A percentile compares a stretch with the other conserved stretches of the same genome.
Evolutionary conservation across 2,888 invertebrate genomes (phyloP).

Genomic region (Cheilosia vernalis): DNA sequence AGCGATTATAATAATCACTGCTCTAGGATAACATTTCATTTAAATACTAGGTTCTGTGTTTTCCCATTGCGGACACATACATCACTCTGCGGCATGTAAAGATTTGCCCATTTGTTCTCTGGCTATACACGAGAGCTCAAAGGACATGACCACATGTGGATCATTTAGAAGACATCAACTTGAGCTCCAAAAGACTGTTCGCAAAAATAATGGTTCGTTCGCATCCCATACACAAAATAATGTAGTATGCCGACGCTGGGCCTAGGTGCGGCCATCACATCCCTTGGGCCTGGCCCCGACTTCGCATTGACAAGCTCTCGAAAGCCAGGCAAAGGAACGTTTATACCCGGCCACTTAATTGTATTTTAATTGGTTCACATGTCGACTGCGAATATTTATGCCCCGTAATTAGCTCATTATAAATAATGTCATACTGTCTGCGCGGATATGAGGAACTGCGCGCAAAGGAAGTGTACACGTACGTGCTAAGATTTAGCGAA

Average conservation of each 20-base stretch:
- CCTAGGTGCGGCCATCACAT: conserved; percentile 11
- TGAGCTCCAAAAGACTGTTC: conserved; percentile 26
- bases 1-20: conserved; percentile 65
- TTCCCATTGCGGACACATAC: conserved; percentile 51
- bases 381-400: conserved; percentile 77
- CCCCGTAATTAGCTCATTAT: conserved; percentile 78
- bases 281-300: neutral
- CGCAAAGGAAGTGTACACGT: conserved; percentile 35
- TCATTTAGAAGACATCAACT: conserved; percentile 53
- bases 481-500: conserved; percentile 54
- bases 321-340: conserved; percentile 32
- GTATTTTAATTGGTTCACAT: conserved; percentile 78
- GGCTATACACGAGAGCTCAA: neutral
- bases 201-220: conserved; percentile 37
- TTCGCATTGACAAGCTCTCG: conserved; percentile 47
- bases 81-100: conserved; percentile 45
- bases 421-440: conserved; percentile 77
- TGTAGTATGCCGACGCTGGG: conserved; percentile 20
- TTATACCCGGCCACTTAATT: conserved; percentile 74
- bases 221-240: conserved; percentile 7
- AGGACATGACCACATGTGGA: conserved; percentile 51
- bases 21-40: conserved; percentile 71
- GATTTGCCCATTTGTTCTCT: conserved; percentile 18
- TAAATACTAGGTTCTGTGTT: conserved; percentile 60
- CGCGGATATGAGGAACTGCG: conserved; percentile 63